phyloP scores from a whole-genome alignment of 64 coral and sea anemone genomes.

The Pachyseris speciosa region DNA sequence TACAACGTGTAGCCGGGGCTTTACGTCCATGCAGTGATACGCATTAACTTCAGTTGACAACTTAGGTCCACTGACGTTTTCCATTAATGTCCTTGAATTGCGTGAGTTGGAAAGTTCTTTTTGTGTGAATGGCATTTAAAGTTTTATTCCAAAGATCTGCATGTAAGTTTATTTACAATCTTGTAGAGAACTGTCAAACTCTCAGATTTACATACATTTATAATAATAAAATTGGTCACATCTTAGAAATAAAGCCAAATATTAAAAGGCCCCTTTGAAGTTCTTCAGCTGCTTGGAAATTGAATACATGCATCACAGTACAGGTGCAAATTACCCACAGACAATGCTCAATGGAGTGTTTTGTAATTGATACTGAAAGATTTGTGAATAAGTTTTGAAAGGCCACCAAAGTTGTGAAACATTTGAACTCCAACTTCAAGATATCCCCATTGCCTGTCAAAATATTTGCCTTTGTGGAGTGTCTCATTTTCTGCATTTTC shows the following conservation, averaged over 20 bases:
- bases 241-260: not conserved
- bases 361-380: not conserved
- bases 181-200: not conserved
- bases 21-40: no score
- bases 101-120: no score
- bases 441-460: not conserved
- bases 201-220: not conserved
- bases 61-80: no score
- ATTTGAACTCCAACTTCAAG: not conserved
- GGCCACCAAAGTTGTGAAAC: not conserved
- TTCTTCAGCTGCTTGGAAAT: not conserved
- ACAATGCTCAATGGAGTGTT: not conserved
- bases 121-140: no score
- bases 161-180: not conserved
- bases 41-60: no score
- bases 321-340: constrained; percentile 3
- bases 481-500: constrained; percentile 1
- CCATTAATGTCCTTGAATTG: not conserved
- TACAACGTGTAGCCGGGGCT: no score
- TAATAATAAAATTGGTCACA: not conserved
- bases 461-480: constrained; percentile 19
- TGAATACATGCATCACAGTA: not conserved
- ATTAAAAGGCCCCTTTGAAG: not conserved
- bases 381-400: not conserved
- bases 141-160: no score